A percentile compares a stretch with the other conserved stretches of the same genome.
phyloP scores from a whole-genome alignment of 1,140 invertebrate species.

The Camponotus floridanus region DNA sequence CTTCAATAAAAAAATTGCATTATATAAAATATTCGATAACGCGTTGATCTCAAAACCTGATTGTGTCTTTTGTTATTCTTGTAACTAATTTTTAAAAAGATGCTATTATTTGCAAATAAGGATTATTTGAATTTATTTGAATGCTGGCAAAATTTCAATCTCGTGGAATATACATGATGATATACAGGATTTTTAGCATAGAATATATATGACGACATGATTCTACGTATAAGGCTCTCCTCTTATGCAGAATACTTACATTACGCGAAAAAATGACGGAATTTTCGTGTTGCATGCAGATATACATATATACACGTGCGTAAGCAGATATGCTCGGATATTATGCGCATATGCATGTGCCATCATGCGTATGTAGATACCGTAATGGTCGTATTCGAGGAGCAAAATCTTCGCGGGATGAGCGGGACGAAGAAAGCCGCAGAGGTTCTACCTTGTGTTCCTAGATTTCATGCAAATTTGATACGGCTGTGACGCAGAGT shows the following conservation, averaged over 20 bases:
- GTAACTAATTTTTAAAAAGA: neutral
- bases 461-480: slow-evolving; percentile 65
- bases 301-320: neutral
- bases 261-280: slow-evolving; percentile 5
- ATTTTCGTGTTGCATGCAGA: neutral
- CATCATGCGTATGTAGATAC: slow-evolving; percentile 56
- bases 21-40: neutral
- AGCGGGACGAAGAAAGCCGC: slow-evolving; percentile 42
- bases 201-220: neutral
- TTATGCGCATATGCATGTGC: slow-evolving; percentile 55
- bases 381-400: slow-evolving; percentile 36
- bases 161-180: neutral
- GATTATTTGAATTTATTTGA: neutral
- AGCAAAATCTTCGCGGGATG: slow-evolving; percentile 39
- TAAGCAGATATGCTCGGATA: slow-evolving; percentile 43
- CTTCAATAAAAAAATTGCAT: neutral
- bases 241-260: slow-evolving; percentile 5
- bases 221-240: neutral
- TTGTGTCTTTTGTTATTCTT: neutral
- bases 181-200: neutral
- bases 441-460: slow-evolving; percentile 50
- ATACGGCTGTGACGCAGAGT: slow-evolving; percentile 53
- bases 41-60: neutral
- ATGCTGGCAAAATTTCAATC: neutral
- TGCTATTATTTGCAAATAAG: neutral